Evolutionary conservation across 2,888 invertebrate species (phyloP).

Genomic region (Physocephala rufipes): DNA sequence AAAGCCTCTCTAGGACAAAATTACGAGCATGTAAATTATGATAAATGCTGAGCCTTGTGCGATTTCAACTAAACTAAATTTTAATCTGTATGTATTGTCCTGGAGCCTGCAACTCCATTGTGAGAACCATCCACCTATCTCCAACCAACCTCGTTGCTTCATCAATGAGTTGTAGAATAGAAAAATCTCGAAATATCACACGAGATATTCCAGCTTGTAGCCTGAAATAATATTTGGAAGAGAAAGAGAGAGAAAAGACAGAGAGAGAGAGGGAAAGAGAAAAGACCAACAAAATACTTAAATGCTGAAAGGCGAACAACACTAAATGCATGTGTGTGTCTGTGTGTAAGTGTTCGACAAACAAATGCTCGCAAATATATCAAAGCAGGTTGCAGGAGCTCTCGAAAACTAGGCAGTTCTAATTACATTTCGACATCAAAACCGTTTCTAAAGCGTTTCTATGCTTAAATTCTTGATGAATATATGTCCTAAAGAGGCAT

Average conservation of each 20-base stretch:
- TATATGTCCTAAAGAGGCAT: slow-evolving; percentile 48
- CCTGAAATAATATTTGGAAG: slow-evolving; percentile 57
- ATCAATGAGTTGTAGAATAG: no score
- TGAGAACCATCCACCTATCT: neutral
- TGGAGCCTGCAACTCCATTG: neutral
- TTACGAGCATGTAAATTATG: no score
- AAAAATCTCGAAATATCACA: slow-evolving; percentile 53
- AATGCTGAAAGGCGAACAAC: slow-evolving; percentile 3
- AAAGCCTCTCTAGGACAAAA: no score
- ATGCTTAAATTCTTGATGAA: slow-evolving; percentile 41
- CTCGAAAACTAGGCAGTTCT: slow-evolving; percentile 31
- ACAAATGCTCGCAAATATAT: slow-evolving; percentile 21
- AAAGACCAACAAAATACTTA: slow-evolving; percentile 44
- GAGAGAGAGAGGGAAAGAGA: no score
- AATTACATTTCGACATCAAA: slow-evolving; percentile 26
- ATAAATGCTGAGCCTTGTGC: neutral
- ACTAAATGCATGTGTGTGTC: slow-evolving; percentile 1
- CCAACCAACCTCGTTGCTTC: slow-evolving; percentile 57
- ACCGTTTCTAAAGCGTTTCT: slow-evolving; percentile 39
- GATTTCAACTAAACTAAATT: neutral
- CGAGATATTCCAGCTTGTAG: slow-evolving; percentile 63
- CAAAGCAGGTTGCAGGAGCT: slow-evolving; percentile 35
- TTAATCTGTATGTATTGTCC: neutral
- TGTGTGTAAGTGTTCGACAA: neutral
- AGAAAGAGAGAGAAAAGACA: slow-evolving; percentile 50